phyloP scores from a whole-genome alignment of 2,797 vertebrate genomes.

The Propithecus perrieri region DNA sequence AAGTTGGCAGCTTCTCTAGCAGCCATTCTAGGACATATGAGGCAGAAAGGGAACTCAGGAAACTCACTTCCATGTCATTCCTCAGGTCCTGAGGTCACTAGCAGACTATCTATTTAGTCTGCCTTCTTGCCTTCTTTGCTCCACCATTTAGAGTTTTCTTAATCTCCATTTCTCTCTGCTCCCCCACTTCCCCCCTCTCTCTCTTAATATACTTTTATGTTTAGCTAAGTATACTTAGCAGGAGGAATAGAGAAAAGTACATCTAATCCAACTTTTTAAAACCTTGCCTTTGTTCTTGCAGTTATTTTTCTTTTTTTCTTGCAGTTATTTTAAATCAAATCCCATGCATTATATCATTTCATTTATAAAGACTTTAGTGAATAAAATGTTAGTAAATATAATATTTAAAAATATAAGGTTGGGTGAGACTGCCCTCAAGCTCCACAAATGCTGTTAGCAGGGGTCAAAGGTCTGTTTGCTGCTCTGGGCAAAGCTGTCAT shows the following conservation, averaged over 20 bases:
- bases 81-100: neutral
- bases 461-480: no score
- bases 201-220: neutral
- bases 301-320: neutral
- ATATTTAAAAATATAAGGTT: conserved; percentile 9
- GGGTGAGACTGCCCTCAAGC: no score
- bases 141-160: neutral
- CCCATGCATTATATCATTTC: neutral
- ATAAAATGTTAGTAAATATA: neutral
- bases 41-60: neutral
- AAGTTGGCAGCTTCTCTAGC: neutral
- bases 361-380: neutral
- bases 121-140: neutral
- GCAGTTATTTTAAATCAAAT: neutral
- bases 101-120: neutral
- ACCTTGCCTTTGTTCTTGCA: neutral
- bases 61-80: neutral
- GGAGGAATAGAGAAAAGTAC: neutral
- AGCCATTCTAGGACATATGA: neutral
- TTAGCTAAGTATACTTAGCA: neutral
- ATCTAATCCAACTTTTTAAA: neutral
- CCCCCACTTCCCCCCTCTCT: no score
- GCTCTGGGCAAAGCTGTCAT: no score
- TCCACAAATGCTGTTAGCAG: no score
- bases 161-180: neutral